Evolutionary conservation across 2,797 vertebrate species (phyloP), one percentile per base, ranked within the genome.

Genomic region (Urocyon cinereoargenteus): DNA sequence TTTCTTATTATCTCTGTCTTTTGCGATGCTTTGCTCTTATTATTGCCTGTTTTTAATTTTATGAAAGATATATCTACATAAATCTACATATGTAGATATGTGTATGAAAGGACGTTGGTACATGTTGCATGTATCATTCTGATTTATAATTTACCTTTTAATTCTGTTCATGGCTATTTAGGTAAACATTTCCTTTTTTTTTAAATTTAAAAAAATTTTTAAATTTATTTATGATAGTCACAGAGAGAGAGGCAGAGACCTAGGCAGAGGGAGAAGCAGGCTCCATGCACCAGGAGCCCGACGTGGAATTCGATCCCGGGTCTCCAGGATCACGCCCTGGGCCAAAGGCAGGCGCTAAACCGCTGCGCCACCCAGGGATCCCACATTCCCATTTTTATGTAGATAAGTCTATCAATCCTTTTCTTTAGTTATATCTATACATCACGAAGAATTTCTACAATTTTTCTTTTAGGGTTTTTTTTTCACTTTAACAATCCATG

Each of bases 71-170:
- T 36, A 19, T 73, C 5, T 45, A 34, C 24, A 26, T 83, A n/a
- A n/a, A n/a, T n/a, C n/a, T n/a, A 55, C n/a, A 40, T 86, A n/a
- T 51, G 4, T 83, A 10, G 24, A 64, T 86, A 51, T 51, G 34
- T 72, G 21, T 91, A 82, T 10, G 34, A 68, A 61, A 83, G 34
- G 49, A 78, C 40, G 28, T 59, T 57, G 14, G 84, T 45, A 53
- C 14, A 24, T 59, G 13, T 70, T 73, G 0, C 6, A 68, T 2
- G 21, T 1, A 45, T 85, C 26, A 88, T 79, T 88, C 36, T 91
- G 21, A 13, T 40, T 82, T 82, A 64, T 57, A 93, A 82, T 45
- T 87, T 40, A 88, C 45, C 49, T 88, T 93, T 85, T 81, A 79
- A 79, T 73, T 91, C 36, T 57, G 24, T 73, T 73, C 18, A 81